A percentile compares a stretch with the other conserved stretches of the same genome.
Conservation (phyloP, 2,113 vertebrate species). For the Chionis minor region DNA sequence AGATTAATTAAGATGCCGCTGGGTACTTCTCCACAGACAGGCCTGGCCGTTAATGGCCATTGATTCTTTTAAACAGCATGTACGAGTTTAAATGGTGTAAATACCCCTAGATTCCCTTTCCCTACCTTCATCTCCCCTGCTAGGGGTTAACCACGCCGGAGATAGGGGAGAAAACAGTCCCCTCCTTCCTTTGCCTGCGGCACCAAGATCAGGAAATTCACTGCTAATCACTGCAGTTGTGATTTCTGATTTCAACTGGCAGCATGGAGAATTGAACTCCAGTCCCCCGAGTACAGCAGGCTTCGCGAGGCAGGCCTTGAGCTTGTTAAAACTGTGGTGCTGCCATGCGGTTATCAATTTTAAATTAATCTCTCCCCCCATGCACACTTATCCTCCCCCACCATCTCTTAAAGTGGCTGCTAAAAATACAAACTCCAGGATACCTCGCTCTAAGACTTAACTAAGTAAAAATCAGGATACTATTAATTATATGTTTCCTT, state of each 20-base stretch:
- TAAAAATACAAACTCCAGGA: conserved; percentile 80
- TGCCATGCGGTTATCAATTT: conserved; percentile 78
- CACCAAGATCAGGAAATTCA: conserved; percentile 78
- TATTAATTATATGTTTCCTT: conserved; percentile 71
- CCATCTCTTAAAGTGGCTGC: conserved; percentile 74
- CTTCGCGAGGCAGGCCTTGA: conserved; percentile 74
- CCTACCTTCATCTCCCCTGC: background rate
- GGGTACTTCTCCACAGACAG: conserved; percentile 17
- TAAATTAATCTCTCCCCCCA: conserved; percentile 78
- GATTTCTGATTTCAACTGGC: conserved; percentile 85
- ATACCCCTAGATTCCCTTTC: background rate
- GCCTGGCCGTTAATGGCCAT: background rate
- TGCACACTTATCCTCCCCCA: conserved; percentile 44
- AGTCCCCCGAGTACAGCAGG: conserved; percentile 72
- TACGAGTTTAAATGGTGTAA: conserved; percentile 23
- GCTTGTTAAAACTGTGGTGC: conserved; percentile 78
- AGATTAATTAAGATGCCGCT: conserved; percentile 55
- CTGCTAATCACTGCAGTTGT: conserved; percentile 82
- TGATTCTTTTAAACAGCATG: conserved; percentile 3
- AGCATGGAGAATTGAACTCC: conserved; percentile 80
- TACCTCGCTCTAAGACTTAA: conserved; percentile 72
- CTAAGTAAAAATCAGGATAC: conserved; percentile 61
- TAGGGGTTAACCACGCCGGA: conserved; percentile 62
- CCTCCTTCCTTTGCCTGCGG: conserved; percentile 66
- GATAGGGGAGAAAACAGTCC: background rate